Evolutionary conservation across 64 coral and sea anemone genomes (phyloP).

Genomic region (Trachythela sp.): DNA sequence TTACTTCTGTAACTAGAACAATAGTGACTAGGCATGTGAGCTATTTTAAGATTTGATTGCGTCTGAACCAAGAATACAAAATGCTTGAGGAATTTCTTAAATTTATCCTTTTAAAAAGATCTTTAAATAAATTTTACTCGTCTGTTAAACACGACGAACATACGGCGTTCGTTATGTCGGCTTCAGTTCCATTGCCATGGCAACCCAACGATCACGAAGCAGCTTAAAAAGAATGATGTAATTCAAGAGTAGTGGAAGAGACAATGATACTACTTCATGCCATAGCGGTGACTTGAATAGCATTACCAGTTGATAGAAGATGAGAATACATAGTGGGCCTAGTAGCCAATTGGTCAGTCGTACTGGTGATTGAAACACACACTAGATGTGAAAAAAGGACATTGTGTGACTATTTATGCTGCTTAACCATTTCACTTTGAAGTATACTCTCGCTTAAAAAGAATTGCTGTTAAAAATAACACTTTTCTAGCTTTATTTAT

Average conservation of each 20-base stretch:
- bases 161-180: background rate
- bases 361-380: constrained; percentile 91
- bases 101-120: constrained; percentile 29
- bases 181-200: constrained; percentile 24
- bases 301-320: constrained; percentile 87
- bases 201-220: constrained; percentile 80
- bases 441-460: too few species aligned
- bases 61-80: background rate
- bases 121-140: background rate
- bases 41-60: too few species aligned
- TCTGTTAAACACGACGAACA: background rate
- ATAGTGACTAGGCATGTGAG: too few species aligned
- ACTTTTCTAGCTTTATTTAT: too few species aligned
- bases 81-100: too few species aligned
- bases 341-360: constrained; percentile 87
- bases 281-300: constrained; percentile 67
- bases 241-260: constrained; percentile 77
- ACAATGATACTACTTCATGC: constrained; percentile 85
- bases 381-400: constrained; percentile 37
- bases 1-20: too few species aligned
- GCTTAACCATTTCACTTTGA: too few species aligned
- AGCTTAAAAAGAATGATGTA: constrained; percentile 86
- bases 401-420: background rate
- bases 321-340: constrained; percentile 47
- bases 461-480: too few species aligned